These are phyloP conservation scores for Enteromius thamalakanensis DNA, from an alignment of 2,797 vertebrate species.

Conservation along the genomic window DNA sequence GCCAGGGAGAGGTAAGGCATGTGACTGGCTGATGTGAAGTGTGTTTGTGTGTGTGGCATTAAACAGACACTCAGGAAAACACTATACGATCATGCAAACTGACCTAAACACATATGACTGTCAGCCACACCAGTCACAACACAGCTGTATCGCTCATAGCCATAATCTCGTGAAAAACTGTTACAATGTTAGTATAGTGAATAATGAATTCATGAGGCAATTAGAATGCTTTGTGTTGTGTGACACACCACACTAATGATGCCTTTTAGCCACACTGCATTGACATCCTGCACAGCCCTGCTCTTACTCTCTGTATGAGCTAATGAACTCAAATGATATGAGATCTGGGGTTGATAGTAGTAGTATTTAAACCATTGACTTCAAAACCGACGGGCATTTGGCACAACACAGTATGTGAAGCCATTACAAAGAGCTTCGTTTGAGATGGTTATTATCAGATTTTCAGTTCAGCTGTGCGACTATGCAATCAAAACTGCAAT, in stretches of 20 bases:
- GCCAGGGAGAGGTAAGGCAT: conserved; percentile 43
- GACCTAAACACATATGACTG: conserved; percentile 32
- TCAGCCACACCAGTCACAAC: conserved; percentile 59
- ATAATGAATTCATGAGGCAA: conserved; percentile 25
- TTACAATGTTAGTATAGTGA: conserved; percentile 15
- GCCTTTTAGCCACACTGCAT: conserved; percentile 33
- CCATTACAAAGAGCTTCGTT: conserved; percentile 53
- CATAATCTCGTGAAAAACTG: conserved; percentile 13
- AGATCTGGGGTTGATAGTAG: conserved; percentile 38
- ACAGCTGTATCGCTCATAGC: conserved; percentile 55
- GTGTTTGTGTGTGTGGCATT: not conserved
- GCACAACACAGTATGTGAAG: not conserved
- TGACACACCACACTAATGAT: conserved; percentile 34
- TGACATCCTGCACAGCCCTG: conserved; percentile 22
- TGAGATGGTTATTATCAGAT: conserved; percentile 55
- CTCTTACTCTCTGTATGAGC: conserved; percentile 26
- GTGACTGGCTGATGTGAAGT: conserved; percentile 12
- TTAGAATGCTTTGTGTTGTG: conserved; percentile 34
- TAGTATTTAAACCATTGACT: conserved; percentile 19
- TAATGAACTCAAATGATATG: conserved; percentile 44
- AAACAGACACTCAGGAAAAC: conserved; percentile 29
- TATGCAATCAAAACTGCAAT: conserved; percentile 2
- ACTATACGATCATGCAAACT: conserved; percentile 10
- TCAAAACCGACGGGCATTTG: not conserved
- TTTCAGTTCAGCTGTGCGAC: conserved; percentile 57